Evolutionary conservation across 2,888 invertebrate species (phyloP), one percentile per base, ranked within the genome.

Genomic region (Trissonchulus sp.): DNA sequence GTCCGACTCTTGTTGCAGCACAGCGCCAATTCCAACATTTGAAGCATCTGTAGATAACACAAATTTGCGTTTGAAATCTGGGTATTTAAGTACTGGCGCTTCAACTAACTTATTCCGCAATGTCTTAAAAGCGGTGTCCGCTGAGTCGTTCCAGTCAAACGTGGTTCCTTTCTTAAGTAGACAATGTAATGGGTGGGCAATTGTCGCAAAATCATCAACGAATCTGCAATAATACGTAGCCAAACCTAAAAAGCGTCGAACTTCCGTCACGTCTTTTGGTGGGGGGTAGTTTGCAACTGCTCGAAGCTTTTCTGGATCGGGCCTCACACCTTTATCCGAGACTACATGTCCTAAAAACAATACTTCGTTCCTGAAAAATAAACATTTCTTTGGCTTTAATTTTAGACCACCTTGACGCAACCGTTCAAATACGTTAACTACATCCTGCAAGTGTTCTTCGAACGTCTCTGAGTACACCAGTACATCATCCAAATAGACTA

Each of bases 311-410:
- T 48, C 23, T 23, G 48, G 15, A 18, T 48, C 48, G 15, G 48
- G n/a, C n/a, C n/a, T n/a, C n/a, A n/a, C n/a, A n/a, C n/a, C n/a
- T n/a, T n/a, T n/a, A n/a, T n/a, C n/a, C 23, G 23, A 18, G 48
- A 18, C 15, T 48, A 18, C 48, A 48, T 48, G 48, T 15, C 68
- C 68, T 15, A 68, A 28, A n/a, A 68, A 68, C 15, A n/a, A n/a
- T 15, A 68, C 68, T n/a, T 68, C 68, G n/a, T 8, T 30, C n/a
- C 68, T 8, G 8, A 15, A 8, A 68, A 68, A 68, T 8, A 8
- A n/a, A 31, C 68, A 68, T 31, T 68, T 68, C 30, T 8, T 15
- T 30, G 68, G 68, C 68, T 68, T 68, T 8, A 68, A 8, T 68
- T 68, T 68, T 8, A 68, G 15, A 8, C 68, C 68, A 48, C 15